These are phyloP conservation scores for Vanessa atalanta DNA, from an alignment of 1,140 invertebrate genomes.

Conservation along the genomic window DNA sequence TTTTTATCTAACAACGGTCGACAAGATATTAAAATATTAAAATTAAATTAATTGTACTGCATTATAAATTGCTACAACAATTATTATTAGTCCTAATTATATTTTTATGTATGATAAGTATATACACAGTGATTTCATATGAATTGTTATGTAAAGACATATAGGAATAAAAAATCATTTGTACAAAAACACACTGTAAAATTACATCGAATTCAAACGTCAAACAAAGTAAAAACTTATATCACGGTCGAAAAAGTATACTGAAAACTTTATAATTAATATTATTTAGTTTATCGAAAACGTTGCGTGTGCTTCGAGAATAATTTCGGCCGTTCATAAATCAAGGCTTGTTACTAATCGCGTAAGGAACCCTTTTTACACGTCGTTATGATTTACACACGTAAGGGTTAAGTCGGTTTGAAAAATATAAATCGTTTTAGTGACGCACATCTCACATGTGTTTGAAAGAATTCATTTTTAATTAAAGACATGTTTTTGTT, in stretches of 20 bases:
- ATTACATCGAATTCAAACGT: no score
- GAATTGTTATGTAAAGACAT: no score
- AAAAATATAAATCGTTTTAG: slow-evolving; percentile 34
- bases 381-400: slow-evolving; percentile 33
- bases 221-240: neutral
- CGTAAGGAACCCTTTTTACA: slow-evolving; percentile 25
- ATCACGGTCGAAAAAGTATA: neutral
- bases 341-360: slow-evolving; percentile 33
- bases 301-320: slow-evolving; percentile 23
- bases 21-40: no score
- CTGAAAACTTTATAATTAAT: slow-evolving; percentile 12
- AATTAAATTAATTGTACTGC: no score
- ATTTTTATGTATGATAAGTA: no score
- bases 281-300: slow-evolving; percentile 9
- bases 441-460: slow-evolving; percentile 27
- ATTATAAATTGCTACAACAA: no score
- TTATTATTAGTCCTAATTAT: no score
- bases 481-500: slow-evolving; percentile 24
- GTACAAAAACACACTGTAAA: no score
- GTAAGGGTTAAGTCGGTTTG: slow-evolving; percentile 22
- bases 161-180: no score
- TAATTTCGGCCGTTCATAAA: slow-evolving; percentile 28
- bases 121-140: no score
- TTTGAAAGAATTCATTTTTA: slow-evolving; percentile 23
- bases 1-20: no score